Evolutionary conservation across 2,888 invertebrate species (phyloP).

Genomic region (Lasius fuliginosus): DNA sequence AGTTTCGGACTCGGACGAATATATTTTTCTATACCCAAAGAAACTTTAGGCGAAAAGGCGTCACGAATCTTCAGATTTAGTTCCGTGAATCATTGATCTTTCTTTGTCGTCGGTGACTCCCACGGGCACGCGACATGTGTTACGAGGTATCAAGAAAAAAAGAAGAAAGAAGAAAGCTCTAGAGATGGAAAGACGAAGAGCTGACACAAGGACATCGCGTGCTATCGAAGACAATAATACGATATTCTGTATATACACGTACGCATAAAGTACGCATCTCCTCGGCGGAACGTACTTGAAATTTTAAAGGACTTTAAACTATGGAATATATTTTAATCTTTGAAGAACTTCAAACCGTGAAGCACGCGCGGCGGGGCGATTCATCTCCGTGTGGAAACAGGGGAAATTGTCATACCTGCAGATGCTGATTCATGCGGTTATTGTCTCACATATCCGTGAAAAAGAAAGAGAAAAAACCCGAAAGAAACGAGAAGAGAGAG

Average conservation of each 20-base stretch:
- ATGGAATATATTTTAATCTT: conserved; percentile 8
- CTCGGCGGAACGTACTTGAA: background rate
- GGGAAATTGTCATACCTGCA: conserved; percentile 66
- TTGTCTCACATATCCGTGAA: conserved; percentile 58
- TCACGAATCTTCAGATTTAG: background rate
- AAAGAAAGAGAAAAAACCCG: background rate
- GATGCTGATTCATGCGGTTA: conserved; percentile 70
- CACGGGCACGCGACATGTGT: background rate
- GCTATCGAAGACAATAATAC: background rate
- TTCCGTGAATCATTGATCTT: conserved; percentile 1
- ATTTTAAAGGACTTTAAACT: conserved; percentile 23
- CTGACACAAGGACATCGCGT: background rate
- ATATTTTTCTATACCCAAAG: background rate
- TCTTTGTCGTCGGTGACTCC: background rate
- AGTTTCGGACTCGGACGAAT: background rate
- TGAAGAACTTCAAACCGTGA: conserved; percentile 54
- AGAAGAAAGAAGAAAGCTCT: background rate
- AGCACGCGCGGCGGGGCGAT: conserved; percentile 31
- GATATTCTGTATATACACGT: background rate
- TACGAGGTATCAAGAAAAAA: background rate
- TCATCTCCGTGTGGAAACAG: conserved; percentile 66
- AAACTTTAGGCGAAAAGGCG: background rate
- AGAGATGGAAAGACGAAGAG: background rate
- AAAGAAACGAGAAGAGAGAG: conserved; percentile 26
- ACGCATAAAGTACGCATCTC: background rate